Evolutionary conservation across 2,888 invertebrate genomes (phyloP).

Genomic region (Rotaria macrura): DNA sequence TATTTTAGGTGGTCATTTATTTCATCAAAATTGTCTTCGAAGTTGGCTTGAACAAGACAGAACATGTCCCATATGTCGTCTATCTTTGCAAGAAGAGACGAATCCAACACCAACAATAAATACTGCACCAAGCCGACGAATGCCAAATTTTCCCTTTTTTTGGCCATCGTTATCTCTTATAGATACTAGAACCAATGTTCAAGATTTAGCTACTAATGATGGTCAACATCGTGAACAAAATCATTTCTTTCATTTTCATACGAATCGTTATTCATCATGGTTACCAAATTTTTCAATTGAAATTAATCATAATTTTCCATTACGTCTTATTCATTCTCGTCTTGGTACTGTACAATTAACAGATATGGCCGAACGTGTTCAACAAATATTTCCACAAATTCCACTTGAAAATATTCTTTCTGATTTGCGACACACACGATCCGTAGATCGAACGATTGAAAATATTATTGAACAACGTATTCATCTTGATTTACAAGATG

Average conservation of each 20-base stretch:
- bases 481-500: background rate
- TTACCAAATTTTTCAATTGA: constrained; percentile 79
- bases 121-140: background rate
- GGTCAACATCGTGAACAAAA: background rate
- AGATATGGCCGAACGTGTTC: constrained; percentile 55
- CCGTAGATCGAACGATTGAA: constrained; percentile 71
- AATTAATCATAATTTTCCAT: constrained; percentile 57
- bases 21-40: constrained; percentile 58
- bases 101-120: background rate
- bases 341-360: constrained; percentile 16
- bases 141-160: background rate
- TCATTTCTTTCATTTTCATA: constrained; percentile 48
- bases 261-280: constrained; percentile 76
- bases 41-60: constrained; percentile 84
- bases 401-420: constrained; percentile 60
- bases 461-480: constrained; percentile 68
- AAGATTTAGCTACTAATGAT: too few species aligned
- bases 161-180: constrained; percentile 1
- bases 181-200: background rate
- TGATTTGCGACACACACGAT: constrained; percentile 64
- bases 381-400: constrained; percentile 70
- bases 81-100: constrained; percentile 38
- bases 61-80: constrained; percentile 77
- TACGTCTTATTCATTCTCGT: constrained; percentile 34
- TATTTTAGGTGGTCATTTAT: constrained; percentile 35